phyloP scores from a whole-genome alignment of 2,888 invertebrate species.

The Horisme vitalbata region DNA sequence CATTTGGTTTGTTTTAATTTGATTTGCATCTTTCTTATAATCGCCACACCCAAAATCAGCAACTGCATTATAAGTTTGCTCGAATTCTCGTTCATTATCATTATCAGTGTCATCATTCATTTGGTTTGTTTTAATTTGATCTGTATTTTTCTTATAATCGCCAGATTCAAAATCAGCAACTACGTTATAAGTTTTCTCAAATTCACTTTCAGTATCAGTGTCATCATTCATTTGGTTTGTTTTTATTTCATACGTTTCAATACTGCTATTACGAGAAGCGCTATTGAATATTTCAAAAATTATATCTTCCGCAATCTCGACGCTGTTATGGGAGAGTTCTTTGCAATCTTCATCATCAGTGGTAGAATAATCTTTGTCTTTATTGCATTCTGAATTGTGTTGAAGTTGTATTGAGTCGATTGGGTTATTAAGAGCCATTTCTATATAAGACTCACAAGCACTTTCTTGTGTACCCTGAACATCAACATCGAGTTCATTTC shows the following conservation, averaged over 20 bases:
- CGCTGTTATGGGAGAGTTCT: constrained; percentile 22
- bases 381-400: constrained; percentile 6
- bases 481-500: constrained; percentile 1
- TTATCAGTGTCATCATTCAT: neutral
- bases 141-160: too few species aligned
- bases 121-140: too few species aligned
- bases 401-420: neutral
- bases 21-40: too few species aligned
- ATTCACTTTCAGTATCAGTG: too few species aligned
- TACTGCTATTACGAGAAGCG: neutral
- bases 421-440: constrained; percentile 18
- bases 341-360: constrained; percentile 28
- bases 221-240: neutral
- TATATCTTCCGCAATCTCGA: constrained; percentile 29
- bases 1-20: too few species aligned
- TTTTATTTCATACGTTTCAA: neutral
- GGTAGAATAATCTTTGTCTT: constrained; percentile 18
- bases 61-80: too few species aligned
- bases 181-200: too few species aligned
- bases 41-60: too few species aligned
- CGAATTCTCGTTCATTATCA: neutral
- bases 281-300: constrained; percentile 35
- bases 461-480: neutral
- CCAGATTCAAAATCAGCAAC: too few species aligned
- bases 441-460: constrained; percentile 15